phyloP scores from a whole-genome alignment of 2,888 invertebrate genomes.

The Lasioglossum vierecki region DNA sequence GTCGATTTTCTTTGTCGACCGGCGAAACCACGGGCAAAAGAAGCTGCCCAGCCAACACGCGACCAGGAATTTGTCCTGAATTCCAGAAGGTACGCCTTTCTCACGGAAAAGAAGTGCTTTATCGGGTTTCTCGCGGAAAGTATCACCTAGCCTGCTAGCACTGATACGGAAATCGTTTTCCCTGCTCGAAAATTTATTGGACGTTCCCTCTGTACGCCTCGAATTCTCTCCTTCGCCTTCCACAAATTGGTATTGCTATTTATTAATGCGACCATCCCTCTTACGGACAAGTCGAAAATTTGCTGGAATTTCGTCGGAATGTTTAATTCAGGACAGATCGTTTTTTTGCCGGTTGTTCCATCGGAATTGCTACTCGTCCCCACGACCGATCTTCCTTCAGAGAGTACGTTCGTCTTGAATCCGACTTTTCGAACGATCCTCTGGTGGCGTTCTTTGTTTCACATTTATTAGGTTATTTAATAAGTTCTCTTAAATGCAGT shows the following conservation, averaged over 20 bases:
- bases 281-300: slow-evolving; percentile 18
- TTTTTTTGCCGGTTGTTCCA: slow-evolving; percentile 1
- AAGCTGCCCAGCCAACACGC: slow-evolving; percentile 22
- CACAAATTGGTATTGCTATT: slow-evolving; percentile 48
- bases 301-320: slow-evolving; percentile 23
- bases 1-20: slow-evolving; percentile 16
- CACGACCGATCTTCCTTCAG: neutral
- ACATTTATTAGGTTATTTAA: neutral
- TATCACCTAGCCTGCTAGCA: slow-evolving; percentile 38
- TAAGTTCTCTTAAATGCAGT: too few species aligned
- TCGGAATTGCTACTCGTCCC: neutral
- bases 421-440: neutral
- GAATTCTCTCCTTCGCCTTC: neutral
- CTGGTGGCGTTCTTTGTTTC: neutral
- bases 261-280: slow-evolving; percentile 42
- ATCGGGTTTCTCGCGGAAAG: slow-evolving; percentile 53
- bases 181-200: slow-evolving; percentile 56
- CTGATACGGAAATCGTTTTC: slow-evolving; percentile 61
- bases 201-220: slow-evolving; percentile 12
- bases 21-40: slow-evolving; percentile 6
- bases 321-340: slow-evolving; percentile 20
- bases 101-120: slow-evolving; percentile 62
- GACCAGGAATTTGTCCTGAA: slow-evolving; percentile 63
- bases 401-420: neutral
- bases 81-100: slow-evolving; percentile 63